Evolutionary conservation across 2,797 vertebrate genomes (phyloP).

Genomic region (Siniperca obscura): DNA sequence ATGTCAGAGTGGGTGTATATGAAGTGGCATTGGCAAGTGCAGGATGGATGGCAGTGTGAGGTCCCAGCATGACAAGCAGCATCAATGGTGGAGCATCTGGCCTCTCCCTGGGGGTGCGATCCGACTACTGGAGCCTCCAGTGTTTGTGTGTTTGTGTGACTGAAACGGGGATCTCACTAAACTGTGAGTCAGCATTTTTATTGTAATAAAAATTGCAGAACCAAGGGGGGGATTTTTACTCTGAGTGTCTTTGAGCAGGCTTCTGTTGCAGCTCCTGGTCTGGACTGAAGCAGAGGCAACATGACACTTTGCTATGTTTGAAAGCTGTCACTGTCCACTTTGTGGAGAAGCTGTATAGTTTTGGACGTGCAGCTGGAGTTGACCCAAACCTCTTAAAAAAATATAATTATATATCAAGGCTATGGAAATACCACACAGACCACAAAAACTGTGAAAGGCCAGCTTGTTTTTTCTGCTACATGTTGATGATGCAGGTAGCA

Average conservation of each 20-base stretch:
- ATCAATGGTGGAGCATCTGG: slow-evolving; percentile 53
- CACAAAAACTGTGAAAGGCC: slow-evolving; percentile 7
- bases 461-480: slow-evolving; percentile 7
- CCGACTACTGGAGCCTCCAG: neutral
- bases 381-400: slow-evolving; percentile 15
- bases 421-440: slow-evolving; percentile 12
- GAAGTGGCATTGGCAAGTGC: slow-evolving; percentile 34
- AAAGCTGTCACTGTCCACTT: neutral
- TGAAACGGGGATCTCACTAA: slow-evolving; percentile 13
- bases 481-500: neutral
- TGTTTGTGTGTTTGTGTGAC: slow-evolving; percentile 31
- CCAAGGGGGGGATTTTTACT: neutral
- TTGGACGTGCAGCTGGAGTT: slow-evolving; percentile 12
- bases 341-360: slow-evolving; percentile 19
- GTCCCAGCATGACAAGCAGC: slow-evolving; percentile 40
- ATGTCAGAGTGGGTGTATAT: slow-evolving; percentile 36
- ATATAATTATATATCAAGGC: slow-evolving; percentile 22
- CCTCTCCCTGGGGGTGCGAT: slow-evolving; percentile 38
- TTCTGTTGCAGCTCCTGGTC: slow-evolving; percentile 22
- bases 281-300: slow-evolving; percentile 7
- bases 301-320: slow-evolving; percentile 5
- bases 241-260: neutral
- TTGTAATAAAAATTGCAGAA: slow-evolving; percentile 23
- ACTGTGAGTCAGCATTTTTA: slow-evolving; percentile 45
- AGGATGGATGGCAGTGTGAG: slow-evolving; percentile 33